Conservation (phyloP, 2,113 vertebrate genomes). For the Prochilodus magdalenae region DNA sequence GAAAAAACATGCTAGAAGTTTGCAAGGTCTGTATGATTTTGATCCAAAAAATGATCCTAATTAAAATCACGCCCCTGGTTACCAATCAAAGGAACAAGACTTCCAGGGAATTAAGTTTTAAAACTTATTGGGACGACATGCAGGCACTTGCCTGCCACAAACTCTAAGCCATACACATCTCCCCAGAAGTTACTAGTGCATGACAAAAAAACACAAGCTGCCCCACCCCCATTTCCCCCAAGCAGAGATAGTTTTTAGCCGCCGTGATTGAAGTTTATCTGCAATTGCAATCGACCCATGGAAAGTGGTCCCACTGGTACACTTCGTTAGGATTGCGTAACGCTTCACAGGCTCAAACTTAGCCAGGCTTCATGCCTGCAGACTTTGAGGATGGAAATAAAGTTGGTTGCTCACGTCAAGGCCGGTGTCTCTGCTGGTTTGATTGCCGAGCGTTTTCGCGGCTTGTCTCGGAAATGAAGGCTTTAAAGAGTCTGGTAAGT, state of each 20-base stretch:
- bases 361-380: neutral
- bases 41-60: conserved; percentile 47
- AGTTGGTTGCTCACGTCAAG: neutral
- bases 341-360: conserved; percentile 22
- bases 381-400: conserved; percentile 16
- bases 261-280: conserved; percentile 53
- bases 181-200: neutral
- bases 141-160: neutral
- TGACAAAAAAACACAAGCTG: neutral
- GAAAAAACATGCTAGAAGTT: neutral
- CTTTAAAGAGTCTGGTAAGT: neutral
- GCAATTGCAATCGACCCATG: conserved; percentile 55
- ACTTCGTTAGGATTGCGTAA: conserved; percentile 50
- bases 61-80: conserved; percentile 49
- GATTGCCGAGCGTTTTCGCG: neutral
- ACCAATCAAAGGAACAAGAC: conserved; percentile 35
- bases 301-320: conserved; percentile 55
- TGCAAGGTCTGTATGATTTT: conserved; percentile 36
- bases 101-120: conserved; percentile 23
- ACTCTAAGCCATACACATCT: neutral
- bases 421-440: neutral
- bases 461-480: neutral
- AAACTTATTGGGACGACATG: conserved; percentile 33
- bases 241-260: conserved; percentile 59
- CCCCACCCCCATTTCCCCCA: neutral